phyloP scores from a whole-genome alignment of 2,797 vertebrate species.

The Zalophus californianus region DNA sequence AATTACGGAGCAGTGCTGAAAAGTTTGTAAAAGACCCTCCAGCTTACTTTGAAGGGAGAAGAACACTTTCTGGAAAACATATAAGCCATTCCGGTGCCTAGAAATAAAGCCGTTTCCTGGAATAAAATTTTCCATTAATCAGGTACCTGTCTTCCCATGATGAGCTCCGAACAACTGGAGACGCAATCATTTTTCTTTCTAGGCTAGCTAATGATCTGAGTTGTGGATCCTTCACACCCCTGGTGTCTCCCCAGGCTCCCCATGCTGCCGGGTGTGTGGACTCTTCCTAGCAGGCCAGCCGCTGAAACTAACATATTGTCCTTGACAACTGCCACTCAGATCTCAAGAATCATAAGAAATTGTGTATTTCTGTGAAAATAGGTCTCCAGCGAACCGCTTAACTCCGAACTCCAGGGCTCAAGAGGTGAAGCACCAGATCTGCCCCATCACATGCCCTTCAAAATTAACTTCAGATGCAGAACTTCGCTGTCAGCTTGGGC shows the following conservation, averaged over 20 bases:
- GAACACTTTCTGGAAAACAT: conserved; percentile 52
- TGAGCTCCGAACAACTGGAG: conserved; percentile 52
- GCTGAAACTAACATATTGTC: conserved; percentile 46
- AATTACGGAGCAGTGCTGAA: background rate
- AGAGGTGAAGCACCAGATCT: background rate
- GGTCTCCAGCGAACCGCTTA: background rate
- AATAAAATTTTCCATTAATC: conserved; percentile 58
- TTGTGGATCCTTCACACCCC: conserved; percentile 34
- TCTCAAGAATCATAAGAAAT: conserved; percentile 40
- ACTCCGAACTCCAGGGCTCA: background rate
- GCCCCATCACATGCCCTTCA: background rate
- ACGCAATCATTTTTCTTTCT: conserved; percentile 53
- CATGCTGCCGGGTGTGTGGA: background rate
- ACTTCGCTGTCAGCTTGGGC: background rate
- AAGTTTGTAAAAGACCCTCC: conserved; percentile 12
- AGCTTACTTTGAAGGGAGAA: conserved; percentile 46
- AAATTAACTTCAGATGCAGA: background rate
- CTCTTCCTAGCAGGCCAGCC: conserved; percentile 24
- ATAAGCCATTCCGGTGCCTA: background rate
- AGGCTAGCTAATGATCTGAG: conserved; percentile 27
- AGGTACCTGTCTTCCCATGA: conserved; percentile 41
- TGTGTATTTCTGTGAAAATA: conserved; percentile 45
- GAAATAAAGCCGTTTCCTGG: conserved; percentile 61
- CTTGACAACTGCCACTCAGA: background rate
- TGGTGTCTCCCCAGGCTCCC: background rate